A percentile compares a stretch with the other conserved stretches of the same genome.
These are phyloP conservation scores for Asobara japonica DNA, from an alignment of 1,140 invertebrate genomes.

Conservation along the genomic window DNA sequence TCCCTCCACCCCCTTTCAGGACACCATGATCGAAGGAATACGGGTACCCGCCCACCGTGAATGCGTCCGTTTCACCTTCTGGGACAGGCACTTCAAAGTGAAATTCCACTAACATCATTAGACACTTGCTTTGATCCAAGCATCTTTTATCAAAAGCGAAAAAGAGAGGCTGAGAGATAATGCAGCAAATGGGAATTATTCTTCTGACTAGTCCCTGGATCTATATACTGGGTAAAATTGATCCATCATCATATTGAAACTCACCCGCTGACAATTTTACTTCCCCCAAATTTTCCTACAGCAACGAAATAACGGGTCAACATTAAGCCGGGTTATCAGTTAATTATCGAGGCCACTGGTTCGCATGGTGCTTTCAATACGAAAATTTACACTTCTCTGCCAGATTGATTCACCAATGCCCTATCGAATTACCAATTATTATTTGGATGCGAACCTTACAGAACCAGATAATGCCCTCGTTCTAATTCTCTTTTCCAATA, in stretches of 20 bases:
- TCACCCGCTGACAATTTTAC: background rate
- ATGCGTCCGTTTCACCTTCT: background rate
- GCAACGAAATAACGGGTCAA: background rate
- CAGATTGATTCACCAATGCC: background rate
- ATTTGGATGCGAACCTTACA: background rate
- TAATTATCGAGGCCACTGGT: background rate
- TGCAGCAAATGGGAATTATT: background rate
- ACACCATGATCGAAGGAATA: conserved; percentile 1
- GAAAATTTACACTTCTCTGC: background rate
- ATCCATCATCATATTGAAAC: background rate
- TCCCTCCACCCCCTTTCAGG: background rate
- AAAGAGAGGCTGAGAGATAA: background rate
- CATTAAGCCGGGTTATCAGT: background rate
- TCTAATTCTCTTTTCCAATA: no score
- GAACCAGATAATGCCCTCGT: background rate
- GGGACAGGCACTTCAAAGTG: background rate
- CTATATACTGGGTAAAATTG: background rate
- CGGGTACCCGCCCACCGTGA: background rate
- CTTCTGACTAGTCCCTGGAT: background rate
- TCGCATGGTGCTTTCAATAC: background rate
- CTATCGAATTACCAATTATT: conserved; percentile 14
- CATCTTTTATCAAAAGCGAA: background rate
- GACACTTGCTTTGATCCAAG: background rate
- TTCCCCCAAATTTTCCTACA: background rate
- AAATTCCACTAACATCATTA: background rate